These are phyloP conservation scores for Luffia ferchaultella DNA, from an alignment of 2,888 invertebrate genomes.

Conservation along the genomic window DNA sequence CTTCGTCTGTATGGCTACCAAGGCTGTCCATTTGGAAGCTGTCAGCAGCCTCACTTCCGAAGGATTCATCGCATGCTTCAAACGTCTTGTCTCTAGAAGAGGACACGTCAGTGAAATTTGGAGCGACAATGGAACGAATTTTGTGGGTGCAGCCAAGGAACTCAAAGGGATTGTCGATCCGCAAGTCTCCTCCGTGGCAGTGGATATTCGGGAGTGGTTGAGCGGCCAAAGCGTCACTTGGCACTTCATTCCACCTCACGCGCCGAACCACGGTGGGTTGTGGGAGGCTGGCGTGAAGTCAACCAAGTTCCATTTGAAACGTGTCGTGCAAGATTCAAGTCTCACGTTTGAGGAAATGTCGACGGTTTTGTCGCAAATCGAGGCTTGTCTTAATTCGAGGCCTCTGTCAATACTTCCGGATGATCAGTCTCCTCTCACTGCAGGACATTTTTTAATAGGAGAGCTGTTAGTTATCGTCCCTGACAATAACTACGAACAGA, in stretches of 20 bases:
- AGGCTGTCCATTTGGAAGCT: constrained; percentile 16
- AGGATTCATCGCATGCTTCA: constrained; percentile 16
- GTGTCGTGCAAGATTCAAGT: constrained; percentile 9
- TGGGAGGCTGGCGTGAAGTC: constrained; percentile 9
- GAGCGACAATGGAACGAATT: constrained; percentile 15
- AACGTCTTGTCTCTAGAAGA: constrained; percentile 15
- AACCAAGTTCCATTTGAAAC: constrained; percentile 10
- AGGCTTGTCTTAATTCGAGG: constrained; percentile 9
- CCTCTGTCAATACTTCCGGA: constrained; percentile 8
- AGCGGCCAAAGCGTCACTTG: no score
- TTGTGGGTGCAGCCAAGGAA: background rate
- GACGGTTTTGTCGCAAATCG: constrained; percentile 7
- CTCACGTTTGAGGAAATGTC: constrained; percentile 10
- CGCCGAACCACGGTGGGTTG: constrained; percentile 13
- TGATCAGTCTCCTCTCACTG: constrained; percentile 12
- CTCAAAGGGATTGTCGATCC: background rate
- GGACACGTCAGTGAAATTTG: constrained; percentile 15
- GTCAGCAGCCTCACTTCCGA: no score
- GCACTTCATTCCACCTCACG: constrained; percentile 10
- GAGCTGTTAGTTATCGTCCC: no score
- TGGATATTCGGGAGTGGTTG: no score
- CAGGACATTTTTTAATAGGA: no score
- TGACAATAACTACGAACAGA: no score
- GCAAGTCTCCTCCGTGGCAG: no score
- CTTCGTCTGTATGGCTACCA: constrained; percentile 17